Evolutionary conservation across 2,113 vertebrate genomes (phyloP), one percentile per base, ranked within the genome.

Genomic region (Salminus brasiliensis): DNA sequence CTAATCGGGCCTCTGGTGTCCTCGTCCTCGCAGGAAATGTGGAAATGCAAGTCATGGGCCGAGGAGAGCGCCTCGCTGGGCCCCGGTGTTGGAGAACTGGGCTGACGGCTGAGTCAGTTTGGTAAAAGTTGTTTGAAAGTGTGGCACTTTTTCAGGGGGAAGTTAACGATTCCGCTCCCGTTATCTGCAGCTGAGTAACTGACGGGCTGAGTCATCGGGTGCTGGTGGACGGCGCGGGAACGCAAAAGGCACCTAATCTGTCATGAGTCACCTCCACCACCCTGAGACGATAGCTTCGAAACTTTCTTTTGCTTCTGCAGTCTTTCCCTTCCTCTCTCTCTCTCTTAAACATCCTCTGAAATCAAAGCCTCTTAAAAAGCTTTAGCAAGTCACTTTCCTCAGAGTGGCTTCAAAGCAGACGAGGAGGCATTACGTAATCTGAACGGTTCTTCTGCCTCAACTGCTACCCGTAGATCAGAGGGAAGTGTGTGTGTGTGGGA

Each of bases 171-270:
- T 47, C 52, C 63, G 80, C 23, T 68, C 62, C 75, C 57, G 67
- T 59, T 69, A 80, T 87, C 85, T 79, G 69, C 82, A 82, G 78
- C 62, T 79, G 59, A 78, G 85, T 68, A 86, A 88, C 78, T 73
- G 78, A 81, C 74, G 32, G 60, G 66, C 74, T 90, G 88, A 91
- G 87, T 91, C 90, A 91, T 78, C 18, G 69, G 71, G 67, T 59
- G 80, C 62, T 25, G 49, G 62, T 74, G 27, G 60, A 80, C 41
- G 10, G 77, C 71, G 23, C 43, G 72, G 84, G 59, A 81, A 79
- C 72, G 34, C 78, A 77, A 80, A n/a, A 74, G 29, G 66, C 83
- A 78, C 83, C 84, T 79, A 78, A 88, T 71, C 76, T 52, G 63
- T 45, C 1, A 59, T 81, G 84, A 91, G 71, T 92, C 88, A 90